phyloP scores from a whole-genome alignment of 2,113 vertebrate species.

The Kryptolebias marmoratus region DNA sequence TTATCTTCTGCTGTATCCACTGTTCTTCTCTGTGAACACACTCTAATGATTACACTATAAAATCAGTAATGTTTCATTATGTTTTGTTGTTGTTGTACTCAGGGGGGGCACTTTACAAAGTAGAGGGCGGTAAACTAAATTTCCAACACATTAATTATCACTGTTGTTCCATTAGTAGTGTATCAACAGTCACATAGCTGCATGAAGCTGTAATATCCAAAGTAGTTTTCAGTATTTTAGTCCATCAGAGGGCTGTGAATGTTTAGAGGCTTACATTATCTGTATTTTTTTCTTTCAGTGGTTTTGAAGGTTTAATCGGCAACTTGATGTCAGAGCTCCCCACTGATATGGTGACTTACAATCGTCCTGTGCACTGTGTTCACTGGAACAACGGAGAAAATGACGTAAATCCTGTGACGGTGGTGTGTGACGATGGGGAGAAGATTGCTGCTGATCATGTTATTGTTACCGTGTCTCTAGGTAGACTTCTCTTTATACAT shows the following conservation, averaged over 20 bases:
- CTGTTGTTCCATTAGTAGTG: too few species aligned
- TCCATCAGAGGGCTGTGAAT: too few species aligned
- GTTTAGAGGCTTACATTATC: background rate
- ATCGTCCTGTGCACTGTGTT: constrained; percentile 84
- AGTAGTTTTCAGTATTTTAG: too few species aligned
- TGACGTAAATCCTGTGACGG: constrained; percentile 69
- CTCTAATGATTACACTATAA: too few species aligned
- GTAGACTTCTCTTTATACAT: constrained; percentile 67
- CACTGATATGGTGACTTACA: constrained; percentile 76
- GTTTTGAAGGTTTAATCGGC: constrained; percentile 85
- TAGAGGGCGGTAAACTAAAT: too few species aligned
- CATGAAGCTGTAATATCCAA: background rate
- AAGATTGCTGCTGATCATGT: constrained; percentile 86
- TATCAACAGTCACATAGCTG: too few species aligned
- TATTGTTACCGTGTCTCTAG: constrained; percentile 88
- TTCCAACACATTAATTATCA: too few species aligned
- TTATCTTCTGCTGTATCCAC: too few species aligned
- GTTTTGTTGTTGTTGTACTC: too few species aligned
- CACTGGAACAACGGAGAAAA: constrained; percentile 83
- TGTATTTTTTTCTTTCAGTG: constrained; percentile 73
- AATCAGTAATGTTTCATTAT: too few species aligned
- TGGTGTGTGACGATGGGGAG: constrained; percentile 88
- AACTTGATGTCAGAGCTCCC: constrained; percentile 83
- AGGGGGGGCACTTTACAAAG: too few species aligned
- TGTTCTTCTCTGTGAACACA: too few species aligned